Evolutionary conservation across 2,888 invertebrate species (phyloP).

Genomic region (Pteria penguin): DNA sequence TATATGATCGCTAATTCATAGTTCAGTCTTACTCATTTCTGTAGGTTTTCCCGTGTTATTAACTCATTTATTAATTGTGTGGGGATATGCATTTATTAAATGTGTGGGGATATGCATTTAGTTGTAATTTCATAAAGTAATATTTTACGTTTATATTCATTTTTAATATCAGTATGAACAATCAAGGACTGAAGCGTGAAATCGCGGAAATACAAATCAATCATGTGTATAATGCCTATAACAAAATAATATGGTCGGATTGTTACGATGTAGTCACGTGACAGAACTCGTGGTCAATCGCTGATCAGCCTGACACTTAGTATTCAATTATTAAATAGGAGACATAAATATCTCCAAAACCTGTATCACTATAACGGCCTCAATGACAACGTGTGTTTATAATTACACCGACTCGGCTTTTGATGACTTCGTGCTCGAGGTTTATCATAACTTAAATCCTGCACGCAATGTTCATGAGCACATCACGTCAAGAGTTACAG

Average conservation of each 20-base stretch:
- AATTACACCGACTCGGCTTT: neutral
- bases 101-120: no score
- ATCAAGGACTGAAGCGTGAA: conserved; percentile 5
- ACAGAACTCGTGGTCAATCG: no score
- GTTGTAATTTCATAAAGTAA: no score
- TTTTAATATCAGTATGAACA: no score
- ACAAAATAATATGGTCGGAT: no score
- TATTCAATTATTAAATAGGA: neutral
- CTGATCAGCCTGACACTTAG: neutral
- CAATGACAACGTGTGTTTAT: neutral
- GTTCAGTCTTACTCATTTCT: no score
- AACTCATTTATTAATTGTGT: no score
- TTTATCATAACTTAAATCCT: neutral
- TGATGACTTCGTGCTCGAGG: neutral
- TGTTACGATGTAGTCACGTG: no score
- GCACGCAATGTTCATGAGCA: neutral
- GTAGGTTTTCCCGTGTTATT: no score
- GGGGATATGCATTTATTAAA: no score
- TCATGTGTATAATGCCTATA: neutral
- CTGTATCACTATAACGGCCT: neutral
- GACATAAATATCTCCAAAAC: neutral
- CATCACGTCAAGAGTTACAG: neutral
- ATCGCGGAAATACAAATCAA: conserved; percentile 7
- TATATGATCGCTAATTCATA: no score
- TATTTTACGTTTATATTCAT: conserved; percentile 19